Evolutionary conservation across 2,888 invertebrate species (phyloP).

Genomic region (Philaethria dido): DNA sequence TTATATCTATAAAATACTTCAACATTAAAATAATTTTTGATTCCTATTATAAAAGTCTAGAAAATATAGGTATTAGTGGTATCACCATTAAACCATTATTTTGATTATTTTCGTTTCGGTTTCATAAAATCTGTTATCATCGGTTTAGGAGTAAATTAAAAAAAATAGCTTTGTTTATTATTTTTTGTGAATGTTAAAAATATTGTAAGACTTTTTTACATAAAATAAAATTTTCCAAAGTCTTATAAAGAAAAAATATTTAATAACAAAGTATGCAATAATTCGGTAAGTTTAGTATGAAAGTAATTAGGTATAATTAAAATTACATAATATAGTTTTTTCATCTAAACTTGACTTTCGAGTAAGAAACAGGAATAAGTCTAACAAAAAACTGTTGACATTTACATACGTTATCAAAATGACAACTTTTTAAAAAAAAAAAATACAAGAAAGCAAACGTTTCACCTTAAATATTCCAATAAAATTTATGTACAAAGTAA

Average conservation of each 20-base stretch:
- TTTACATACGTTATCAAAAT: not conserved
- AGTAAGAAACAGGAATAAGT: conserved; percentile 1
- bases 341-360: not conserved
- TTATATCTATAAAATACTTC: not conserved
- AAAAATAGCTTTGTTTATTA: too few relatives aligned
- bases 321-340: conserved; percentile 1
- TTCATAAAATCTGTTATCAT: too few relatives aligned
- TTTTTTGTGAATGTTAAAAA: too few relatives aligned
- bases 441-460: conserved; percentile 9
- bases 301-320: not conserved
- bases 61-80: not conserved
- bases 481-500: not conserved
- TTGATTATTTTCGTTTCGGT: too few relatives aligned
- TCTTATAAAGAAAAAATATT: too few relatives aligned
- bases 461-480: conserved; percentile 6
- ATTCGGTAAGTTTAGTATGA: not conserved
- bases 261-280: too few relatives aligned
- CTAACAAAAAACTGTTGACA: not conserved
- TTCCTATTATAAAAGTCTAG: not conserved
- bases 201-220: too few relatives aligned
- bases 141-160: too few relatives aligned
- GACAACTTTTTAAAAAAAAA: not conserved
- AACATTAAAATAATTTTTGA: not conserved
- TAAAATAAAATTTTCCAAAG: too few relatives aligned
- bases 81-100: too few relatives aligned